Evolutionary conservation across 1,140 invertebrate species (phyloP), one percentile per base, ranked within the genome.

Genomic region (Neodiprion lecontei): DNA sequence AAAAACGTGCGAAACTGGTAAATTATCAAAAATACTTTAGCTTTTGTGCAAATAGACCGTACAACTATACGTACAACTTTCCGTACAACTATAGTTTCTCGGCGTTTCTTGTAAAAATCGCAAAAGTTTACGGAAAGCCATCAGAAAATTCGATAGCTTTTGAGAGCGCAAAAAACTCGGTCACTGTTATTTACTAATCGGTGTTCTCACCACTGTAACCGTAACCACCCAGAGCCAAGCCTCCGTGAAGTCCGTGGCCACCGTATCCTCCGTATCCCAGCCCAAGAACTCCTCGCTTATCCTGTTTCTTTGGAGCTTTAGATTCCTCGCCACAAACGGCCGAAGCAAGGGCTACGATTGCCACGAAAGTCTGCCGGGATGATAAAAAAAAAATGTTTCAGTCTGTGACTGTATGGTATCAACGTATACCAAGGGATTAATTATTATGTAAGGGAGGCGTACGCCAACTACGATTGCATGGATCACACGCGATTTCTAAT

Each of bases 201-300:
- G 49, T 72, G 48, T 75, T 23, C 47, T 47, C 68, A 69, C 68
- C 47, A 23, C 9, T 23, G 61, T 68, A 68, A 71, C 76, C 77
- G 12, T 78, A 77, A 21, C 82, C 80, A n/a, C 74, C 74, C 49
- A 75, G 78, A 53, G 21, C 69, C 17, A 67, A 67, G 66, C 28
- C 67, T 70, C 67, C 72, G 53, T 68, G 72, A 11, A 74, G 48
- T 67, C 75, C 77, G 53, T 61, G 53, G n/a, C n/a, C 53, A 61
- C 11, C 8, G 69, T 79, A 72, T 61, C 79, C 79, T 14, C 79
- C 82, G 67, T 82, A 81, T 70, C 82, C 83, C 28, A 82, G 72
- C 12, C 79, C 81, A 40, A 83, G 21, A 9, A 84, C 8, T 67
- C 85, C 86, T 81, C 86, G 76, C 72, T 88, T 88, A 0, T 87